These are phyloP conservation scores for Synanthedon andrenaeformis DNA, from an alignment of 2,888 invertebrate species.

Conservation along the genomic window DNA sequence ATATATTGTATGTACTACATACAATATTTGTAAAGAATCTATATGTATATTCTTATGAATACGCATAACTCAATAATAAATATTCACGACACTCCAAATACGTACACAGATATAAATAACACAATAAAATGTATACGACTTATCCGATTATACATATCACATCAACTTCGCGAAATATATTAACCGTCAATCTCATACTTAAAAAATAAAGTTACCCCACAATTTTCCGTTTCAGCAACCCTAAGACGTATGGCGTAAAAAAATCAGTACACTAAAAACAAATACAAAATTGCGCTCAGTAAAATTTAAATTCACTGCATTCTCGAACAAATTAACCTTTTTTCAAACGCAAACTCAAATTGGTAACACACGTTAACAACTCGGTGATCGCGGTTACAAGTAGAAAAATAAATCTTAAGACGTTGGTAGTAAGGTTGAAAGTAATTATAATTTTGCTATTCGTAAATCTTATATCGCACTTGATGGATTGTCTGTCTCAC, in stretches of 20 bases:
- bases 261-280: constrained; percentile 24
- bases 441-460: constrained; percentile 6
- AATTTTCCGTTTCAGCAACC: constrained; percentile 60
- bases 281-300: background rate
- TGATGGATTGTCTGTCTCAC: constrained; percentile 57
- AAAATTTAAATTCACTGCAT: background rate
- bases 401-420: constrained; percentile 12
- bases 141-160: background rate
- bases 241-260: constrained; percentile 45
- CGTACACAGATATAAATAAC: background rate
- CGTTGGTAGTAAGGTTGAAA: constrained; percentile 10
- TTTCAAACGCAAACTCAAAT: constrained; percentile 10
- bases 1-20: no score
- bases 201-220: constrained; percentile 60
- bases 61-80: no score
- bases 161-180: constrained; percentile 28
- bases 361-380: constrained; percentile 24
- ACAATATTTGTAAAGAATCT: no score
- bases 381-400: constrained; percentile 5
- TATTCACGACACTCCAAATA: no score
- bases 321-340: background rate
- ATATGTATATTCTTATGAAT: no score
- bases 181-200: constrained; percentile 57
- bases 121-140: background rate
- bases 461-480: constrained; percentile 39